Evolutionary conservation across 2,888 invertebrate genomes (phyloP).

Genomic region (Platerodrilus igneus): DNA sequence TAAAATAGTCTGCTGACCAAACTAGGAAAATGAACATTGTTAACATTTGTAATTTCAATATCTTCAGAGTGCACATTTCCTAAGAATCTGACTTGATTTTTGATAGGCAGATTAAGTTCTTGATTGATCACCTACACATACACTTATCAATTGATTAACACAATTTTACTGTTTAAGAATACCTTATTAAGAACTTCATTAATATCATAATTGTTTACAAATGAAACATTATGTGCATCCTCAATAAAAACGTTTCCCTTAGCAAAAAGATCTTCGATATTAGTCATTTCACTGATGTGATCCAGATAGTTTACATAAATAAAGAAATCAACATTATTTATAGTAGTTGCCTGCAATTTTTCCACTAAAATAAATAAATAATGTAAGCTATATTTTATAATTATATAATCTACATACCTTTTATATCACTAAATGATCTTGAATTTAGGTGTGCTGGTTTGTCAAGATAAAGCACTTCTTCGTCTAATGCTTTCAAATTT

Average conservation of each 20-base stretch:
- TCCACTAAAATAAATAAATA: slow-evolving; percentile 29
- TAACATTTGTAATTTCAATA: slow-evolving; percentile 29
- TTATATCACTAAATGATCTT: slow-evolving; percentile 10
- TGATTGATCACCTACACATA: too few relatives aligned
- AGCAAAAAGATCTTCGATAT: slow-evolving; percentile 31
- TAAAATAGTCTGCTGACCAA: slow-evolving; percentile 33
- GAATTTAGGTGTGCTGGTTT: slow-evolving; percentile 8
- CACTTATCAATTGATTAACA: too few relatives aligned
- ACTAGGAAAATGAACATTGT: slow-evolving; percentile 34
- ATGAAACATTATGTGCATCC: slow-evolving; percentile 26
- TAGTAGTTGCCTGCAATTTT: slow-evolving; percentile 25
- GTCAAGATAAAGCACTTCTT: slow-evolving; percentile 23
- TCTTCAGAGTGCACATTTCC: slow-evolving; percentile 16
- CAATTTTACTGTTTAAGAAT: too few relatives aligned
- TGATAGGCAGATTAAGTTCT: too few relatives aligned
- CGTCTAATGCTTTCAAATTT: slow-evolving; percentile 19
- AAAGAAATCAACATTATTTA: slow-evolving; percentile 32
- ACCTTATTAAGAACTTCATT: slow-evolving; percentile 14
- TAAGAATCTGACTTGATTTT: slow-evolving; percentile 14
- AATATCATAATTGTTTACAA: slow-evolving; percentile 31
- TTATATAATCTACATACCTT: slow-evolving; percentile 10
- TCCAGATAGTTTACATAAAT: slow-evolving; percentile 31
- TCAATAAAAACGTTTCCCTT: slow-evolving; percentile 31
- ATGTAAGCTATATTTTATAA: neutral
- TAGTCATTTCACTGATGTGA: slow-evolving; percentile 24